Percentiles rank a stretch among this genome's conserved stretches.
phyloP scores from a whole-genome alignment of 2,797 vertebrate species.

The Nannoperca australis region DNA sequence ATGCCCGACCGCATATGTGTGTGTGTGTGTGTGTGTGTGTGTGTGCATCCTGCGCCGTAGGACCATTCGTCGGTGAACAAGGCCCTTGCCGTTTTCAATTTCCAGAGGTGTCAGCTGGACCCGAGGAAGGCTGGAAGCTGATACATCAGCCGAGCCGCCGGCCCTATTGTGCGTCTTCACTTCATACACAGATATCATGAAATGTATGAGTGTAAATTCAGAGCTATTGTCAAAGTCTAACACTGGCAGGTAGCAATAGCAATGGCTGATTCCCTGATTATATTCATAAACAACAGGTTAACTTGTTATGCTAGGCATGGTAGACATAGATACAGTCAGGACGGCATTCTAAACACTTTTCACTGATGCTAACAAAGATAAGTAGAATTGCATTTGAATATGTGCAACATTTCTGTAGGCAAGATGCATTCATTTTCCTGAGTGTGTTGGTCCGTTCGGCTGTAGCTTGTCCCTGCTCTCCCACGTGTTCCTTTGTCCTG shows the following conservation, averaged over 20 bases:
- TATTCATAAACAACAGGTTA: slow-evolving; percentile 74
- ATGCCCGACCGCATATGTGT: slow-evolving; percentile 38
- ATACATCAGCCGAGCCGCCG: slow-evolving; percentile 71
- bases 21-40: slow-evolving; percentile 49
- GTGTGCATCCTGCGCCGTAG: slow-evolving; percentile 42
- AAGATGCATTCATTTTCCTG: slow-evolving; percentile 38
- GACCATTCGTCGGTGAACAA: slow-evolving; percentile 75
- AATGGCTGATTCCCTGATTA: slow-evolving; percentile 53
- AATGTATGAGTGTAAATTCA: slow-evolving; percentile 65
- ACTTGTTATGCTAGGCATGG: slow-evolving; percentile 53
- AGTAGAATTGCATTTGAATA: slow-evolving; percentile 54
- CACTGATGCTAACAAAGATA: slow-evolving; percentile 58
- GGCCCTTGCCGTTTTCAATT: slow-evolving; percentile 81
- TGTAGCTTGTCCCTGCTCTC: not conserved
- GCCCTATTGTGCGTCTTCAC: slow-evolving; percentile 75
- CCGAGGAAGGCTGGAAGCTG: slow-evolving; percentile 59
- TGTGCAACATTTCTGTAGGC: slow-evolving; percentile 42
- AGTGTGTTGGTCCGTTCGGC: slow-evolving; percentile 17
- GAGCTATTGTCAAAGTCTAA: slow-evolving; percentile 62
- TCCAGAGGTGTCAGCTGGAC: slow-evolving; percentile 81
- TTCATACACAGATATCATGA: slow-evolving; percentile 69
- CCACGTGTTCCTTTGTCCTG: slow-evolving; percentile 63
- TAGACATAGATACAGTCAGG: slow-evolving; percentile 44
- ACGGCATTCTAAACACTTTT: slow-evolving; percentile 42
- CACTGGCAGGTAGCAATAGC: slow-evolving; percentile 60